A percentile compares a stretch with the other conserved stretches of the same genome.
phyloP scores from a whole-genome alignment of 2,113 vertebrate genomes.

The Tachuris rubrigastra region DNA sequence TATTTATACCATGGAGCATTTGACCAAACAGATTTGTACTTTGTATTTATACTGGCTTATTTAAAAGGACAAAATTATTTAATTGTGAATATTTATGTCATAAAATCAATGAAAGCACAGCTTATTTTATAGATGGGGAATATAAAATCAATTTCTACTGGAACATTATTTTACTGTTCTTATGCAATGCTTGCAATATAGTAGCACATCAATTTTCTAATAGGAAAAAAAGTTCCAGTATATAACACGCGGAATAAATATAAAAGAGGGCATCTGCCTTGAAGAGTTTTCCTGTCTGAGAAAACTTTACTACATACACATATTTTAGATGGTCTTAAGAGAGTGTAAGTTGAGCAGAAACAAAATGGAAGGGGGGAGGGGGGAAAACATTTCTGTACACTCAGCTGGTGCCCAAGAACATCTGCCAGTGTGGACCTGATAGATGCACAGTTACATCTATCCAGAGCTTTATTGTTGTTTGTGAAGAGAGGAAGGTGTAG shows the following conservation, averaged over 20 bases:
- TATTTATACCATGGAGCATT: not conserved
- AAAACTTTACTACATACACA: not conserved
- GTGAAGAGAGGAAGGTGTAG: not conserved
- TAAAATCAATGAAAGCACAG: not conserved
- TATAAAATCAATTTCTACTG: not conserved
- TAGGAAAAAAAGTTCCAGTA: not conserved
- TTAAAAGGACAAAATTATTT: constrained; percentile 16
- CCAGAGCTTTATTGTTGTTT: not conserved
- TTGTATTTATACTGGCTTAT: not conserved
- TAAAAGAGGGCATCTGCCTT: not conserved
- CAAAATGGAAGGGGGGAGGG: fast-evolving
- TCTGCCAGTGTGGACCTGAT: not conserved
- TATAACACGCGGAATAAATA: not conserved
- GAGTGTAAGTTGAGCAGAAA: not conserved
- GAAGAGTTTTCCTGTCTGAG: not conserved
- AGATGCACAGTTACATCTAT: not conserved
- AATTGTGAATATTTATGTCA: not conserved
- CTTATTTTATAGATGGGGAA: not conserved
- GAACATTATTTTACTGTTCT: not conserved
- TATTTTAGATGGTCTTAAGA: not conserved
- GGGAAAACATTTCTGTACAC: not conserved
- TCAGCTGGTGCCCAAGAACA: not conserved
- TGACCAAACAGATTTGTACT: not conserved
- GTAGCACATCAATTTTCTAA: not conserved
- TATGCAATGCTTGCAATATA: not conserved